A percentile compares a stretch with the other conserved stretches of the same genome.
These are phyloP conservation scores for Elgonia sp. DNA, from an alignment of 2,888 invertebrate species.

Conservation along the genomic window DNA sequence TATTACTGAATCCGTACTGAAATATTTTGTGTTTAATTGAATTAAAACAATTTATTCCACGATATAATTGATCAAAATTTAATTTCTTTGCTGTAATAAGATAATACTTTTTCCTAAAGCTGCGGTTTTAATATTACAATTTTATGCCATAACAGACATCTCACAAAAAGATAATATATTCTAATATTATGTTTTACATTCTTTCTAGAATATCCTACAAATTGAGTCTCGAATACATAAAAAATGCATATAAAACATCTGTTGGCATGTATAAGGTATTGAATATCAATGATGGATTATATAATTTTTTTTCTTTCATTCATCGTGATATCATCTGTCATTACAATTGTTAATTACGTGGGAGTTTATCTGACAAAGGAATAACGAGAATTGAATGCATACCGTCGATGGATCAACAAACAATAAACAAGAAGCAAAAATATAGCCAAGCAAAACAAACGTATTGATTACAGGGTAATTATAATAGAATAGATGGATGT, in stretches of 20 bases:
- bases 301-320: too few relatives aligned
- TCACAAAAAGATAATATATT: too few relatives aligned
- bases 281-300: slow-evolving; percentile 35
- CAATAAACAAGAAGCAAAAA: slow-evolving; percentile 50
- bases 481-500: slow-evolving; percentile 37
- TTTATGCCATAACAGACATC: too few relatives aligned
- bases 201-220: too few relatives aligned
- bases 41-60: too few relatives aligned
- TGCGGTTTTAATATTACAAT: too few relatives aligned
- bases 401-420: slow-evolving; percentile 26
- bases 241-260: background rate
- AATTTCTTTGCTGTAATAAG: too few relatives aligned
- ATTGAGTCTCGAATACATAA: background rate
- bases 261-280: slow-evolving; percentile 7
- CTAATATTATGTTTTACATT: too few relatives aligned
- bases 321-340: slow-evolving; percentile 63
- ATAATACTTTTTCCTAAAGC: too few relatives aligned
- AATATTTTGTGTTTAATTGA: too few relatives aligned
- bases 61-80: too few relatives aligned
- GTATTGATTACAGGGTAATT: slow-evolving; percentile 52
- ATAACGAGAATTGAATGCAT: slow-evolving; percentile 43
- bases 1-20: too few relatives aligned
- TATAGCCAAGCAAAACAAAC: slow-evolving; percentile 9
- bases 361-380: slow-evolving; percentile 60
- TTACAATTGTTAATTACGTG: slow-evolving; percentile 68